phyloP scores from a whole-genome alignment of 2,888 invertebrate species.

The Eupithecia subumbrata region DNA sequence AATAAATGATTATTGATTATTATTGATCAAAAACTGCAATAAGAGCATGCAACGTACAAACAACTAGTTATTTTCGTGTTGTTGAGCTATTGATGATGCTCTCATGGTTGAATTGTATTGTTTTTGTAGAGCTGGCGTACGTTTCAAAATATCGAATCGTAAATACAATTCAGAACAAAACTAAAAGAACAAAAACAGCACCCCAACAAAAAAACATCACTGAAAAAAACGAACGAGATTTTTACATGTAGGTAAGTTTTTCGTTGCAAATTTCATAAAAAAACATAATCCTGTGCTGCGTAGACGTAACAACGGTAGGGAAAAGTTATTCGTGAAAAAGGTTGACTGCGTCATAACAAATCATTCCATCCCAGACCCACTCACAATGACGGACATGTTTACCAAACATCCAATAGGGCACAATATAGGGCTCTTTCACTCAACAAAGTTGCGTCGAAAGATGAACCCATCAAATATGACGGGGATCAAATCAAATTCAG shows the following conservation, averaged over 20 bases:
- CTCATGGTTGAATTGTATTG: neutral
- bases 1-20: no score
- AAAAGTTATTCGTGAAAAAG: slow-evolving; percentile 49
- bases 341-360: slow-evolving; percentile 53
- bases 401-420: slow-evolving; percentile 50
- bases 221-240: neutral
- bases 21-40: neutral
- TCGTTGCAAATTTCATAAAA: slow-evolving; percentile 4
- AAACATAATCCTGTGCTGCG: slow-evolving; percentile 9
- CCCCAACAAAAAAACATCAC: neutral
- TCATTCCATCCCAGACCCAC: slow-evolving; percentile 56
- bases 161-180: neutral
- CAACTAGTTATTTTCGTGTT: neutral
- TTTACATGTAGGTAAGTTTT: neutral
- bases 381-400: slow-evolving; percentile 56
- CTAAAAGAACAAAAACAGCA: neutral
- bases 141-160: neutral
- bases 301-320: slow-evolving; percentile 12
- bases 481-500: slow-evolving; percentile 59
- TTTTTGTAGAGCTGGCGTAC: neutral
- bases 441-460: slow-evolving; percentile 56
- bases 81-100: no score
- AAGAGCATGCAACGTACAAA: neutral
- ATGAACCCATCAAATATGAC: slow-evolving; percentile 59
- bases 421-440: slow-evolving; percentile 48